These are phyloP conservation scores for Hydractinia symbiolongicarpus DNA, from an alignment of 30 jellyfish, hydroid and myxozoan genomes.

Conservation along the genomic window DNA sequence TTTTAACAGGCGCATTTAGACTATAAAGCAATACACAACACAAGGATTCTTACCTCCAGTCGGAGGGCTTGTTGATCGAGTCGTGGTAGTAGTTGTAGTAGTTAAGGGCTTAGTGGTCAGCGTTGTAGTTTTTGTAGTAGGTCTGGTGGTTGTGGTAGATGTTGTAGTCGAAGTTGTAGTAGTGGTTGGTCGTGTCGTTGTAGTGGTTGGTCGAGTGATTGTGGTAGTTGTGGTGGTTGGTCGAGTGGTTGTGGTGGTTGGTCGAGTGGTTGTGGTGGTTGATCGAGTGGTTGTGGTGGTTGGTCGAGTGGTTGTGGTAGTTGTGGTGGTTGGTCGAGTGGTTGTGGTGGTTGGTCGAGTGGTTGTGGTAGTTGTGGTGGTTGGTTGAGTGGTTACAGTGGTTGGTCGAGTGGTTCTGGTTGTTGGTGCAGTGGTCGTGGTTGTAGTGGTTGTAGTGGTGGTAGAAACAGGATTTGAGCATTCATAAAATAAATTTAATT, in stretches of 20 bases:
- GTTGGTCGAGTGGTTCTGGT: constrained; percentile 9
- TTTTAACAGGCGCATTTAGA: neutral
- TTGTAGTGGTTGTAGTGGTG: constrained; percentile 10
- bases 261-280: constrained; percentile 8
- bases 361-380: constrained; percentile 22
- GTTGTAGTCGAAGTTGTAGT: constrained; percentile 5
- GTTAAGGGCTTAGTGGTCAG: neutral
- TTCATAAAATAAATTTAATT: constrained; percentile 6
- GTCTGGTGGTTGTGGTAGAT: neutral
- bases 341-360: constrained; percentile 19
- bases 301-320: constrained; percentile 20
- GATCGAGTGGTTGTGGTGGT: constrained; percentile 7
- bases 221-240: constrained; percentile 37
- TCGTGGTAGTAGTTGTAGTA: neutral
- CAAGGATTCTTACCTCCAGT: neutral
- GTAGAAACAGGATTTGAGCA: neutral
- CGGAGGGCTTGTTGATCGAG: neutral
- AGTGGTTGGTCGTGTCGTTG: neutral
- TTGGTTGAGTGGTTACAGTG: constrained; percentile 1
- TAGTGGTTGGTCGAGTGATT: constrained; percentile 5
- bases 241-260: constrained; percentile 14
- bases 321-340: constrained; percentile 18
- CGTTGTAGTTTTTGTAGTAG: neutral
- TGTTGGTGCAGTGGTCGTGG: constrained; percentile 12
- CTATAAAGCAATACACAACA: neutral